Base-by-base conservation (phyloP, 2,113 vertebrate species). In the Gallinago paraguaiae region DNA sequence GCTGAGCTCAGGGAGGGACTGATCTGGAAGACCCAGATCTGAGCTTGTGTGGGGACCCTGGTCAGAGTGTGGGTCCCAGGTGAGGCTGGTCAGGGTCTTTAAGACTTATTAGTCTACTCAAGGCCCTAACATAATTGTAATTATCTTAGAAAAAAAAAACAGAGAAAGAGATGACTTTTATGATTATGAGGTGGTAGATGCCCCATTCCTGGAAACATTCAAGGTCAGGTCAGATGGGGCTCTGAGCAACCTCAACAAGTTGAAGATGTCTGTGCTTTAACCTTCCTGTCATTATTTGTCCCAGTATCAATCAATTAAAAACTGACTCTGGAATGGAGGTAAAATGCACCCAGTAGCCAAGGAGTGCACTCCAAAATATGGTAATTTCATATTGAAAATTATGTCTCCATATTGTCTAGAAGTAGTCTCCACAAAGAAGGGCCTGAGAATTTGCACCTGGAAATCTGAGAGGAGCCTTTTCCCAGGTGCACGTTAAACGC, bases 271-370 rank as follows among this genome's bases (percentile, higher is more conserved):
- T 13, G 23, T 33, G 54, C n/a, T n/a, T 1, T 8, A n/a, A 8
- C 9, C 8, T 72, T 45, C 28, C 11, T 64, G 25, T 50, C 63
- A 7, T 74, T 31, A 31, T 8, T 25, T 69, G 24, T 41, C 43
- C 28, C 51, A 59, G 2, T 54, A 17, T 7, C 15, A 45, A 11
- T 48, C 67, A 31, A 13, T 25, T 56, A 27, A 18, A 68, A 93
- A 72, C 24, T 71, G n/a, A 45, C 4, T 7, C 4, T 20, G 9
- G 6, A 54, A 54, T 0, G 13, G 63, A 76, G 11, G 48, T 30
- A 39, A 54, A 82, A 86, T 2, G 9, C 33, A 39, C 10, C 9
- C 37, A 12, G 17, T 1, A 68, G 31, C 20, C 0, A 0, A 64
- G 20, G 13, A 13, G 0, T 19, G 10, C 23, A 14, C 28, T 28